Evolutionary conservation across 2,888 invertebrate genomes (phyloP).

Genomic region (Tenodera sinensis): DNA sequence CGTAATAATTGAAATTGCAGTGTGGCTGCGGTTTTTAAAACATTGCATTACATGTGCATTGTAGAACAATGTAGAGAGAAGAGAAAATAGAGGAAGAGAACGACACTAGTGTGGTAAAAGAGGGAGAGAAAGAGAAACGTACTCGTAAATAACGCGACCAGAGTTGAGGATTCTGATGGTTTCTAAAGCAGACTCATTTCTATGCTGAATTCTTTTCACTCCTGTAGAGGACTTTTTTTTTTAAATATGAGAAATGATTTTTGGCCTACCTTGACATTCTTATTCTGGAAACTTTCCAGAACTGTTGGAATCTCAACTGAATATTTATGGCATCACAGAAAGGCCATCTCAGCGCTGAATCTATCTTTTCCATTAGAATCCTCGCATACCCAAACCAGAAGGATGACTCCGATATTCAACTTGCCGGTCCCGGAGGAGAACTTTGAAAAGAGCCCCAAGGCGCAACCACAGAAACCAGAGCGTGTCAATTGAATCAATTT

Average conservation of each 20-base stretch:
- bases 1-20: no score
- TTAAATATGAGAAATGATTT: no score
- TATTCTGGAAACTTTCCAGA: neutral
- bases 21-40: no score
- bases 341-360: neutral
- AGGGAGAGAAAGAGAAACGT: no score
- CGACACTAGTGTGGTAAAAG: no score
- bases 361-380: neutral
- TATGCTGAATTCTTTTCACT: neutral
- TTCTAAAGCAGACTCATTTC: no score
- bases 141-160: no score
- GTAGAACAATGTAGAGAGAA: no score
- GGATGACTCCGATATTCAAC: neutral
- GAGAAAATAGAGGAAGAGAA: no score
- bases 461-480: neutral
- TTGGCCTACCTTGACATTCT: no score
- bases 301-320: neutral
- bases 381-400: neutral
- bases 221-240: neutral
- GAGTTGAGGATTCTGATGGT: no score
- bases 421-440: neutral
- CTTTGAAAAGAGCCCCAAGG: neutral
- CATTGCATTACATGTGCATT: no score
- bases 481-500: neutral
- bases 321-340: neutral